Evolutionary conservation across 1,140 invertebrate species (phyloP).

Genomic region (Yoshiicerus persimilis): DNA sequence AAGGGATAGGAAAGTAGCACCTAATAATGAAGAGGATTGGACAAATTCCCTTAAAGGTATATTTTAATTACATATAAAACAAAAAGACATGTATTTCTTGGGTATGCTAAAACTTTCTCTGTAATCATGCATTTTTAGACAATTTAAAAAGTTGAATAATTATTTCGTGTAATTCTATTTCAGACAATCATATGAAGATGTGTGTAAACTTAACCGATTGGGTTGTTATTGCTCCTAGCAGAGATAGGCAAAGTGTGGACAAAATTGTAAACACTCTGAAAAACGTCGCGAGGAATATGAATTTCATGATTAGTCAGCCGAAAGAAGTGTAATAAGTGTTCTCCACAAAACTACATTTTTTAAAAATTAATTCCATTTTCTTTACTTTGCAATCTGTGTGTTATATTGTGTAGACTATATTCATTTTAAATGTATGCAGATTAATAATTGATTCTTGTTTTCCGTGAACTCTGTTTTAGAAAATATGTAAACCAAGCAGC

Average conservation of each 20-base stretch:
- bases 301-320: not conserved
- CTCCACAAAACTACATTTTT: not conserved
- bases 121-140: too few species aligned
- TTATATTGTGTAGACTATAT: too few species aligned
- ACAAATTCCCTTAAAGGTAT: not conserved
- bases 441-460: not conserved
- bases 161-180: not conserved
- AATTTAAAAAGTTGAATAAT: too few species aligned
- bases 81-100: not conserved
- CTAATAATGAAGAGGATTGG: not conserved
- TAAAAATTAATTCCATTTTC: not conserved
- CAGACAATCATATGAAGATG: not conserved
- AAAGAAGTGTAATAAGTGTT: not conserved
- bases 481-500: not conserved
- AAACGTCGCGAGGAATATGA: not conserved
- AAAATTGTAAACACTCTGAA: not conserved
- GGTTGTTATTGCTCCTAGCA: slow-evolving; percentile 30
- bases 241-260: not conserved
- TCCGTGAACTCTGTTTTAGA: too few species aligned
- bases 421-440: too few species aligned
- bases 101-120: too few species aligned
- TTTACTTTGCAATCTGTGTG: too few species aligned
- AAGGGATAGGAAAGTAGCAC: not conserved
- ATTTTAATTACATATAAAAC: not conserved
- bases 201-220: slow-evolving; percentile 28